Evolutionary conservation across 2,113 vertebrate species (phyloP).

Genomic region (Eclectus roratus): DNA sequence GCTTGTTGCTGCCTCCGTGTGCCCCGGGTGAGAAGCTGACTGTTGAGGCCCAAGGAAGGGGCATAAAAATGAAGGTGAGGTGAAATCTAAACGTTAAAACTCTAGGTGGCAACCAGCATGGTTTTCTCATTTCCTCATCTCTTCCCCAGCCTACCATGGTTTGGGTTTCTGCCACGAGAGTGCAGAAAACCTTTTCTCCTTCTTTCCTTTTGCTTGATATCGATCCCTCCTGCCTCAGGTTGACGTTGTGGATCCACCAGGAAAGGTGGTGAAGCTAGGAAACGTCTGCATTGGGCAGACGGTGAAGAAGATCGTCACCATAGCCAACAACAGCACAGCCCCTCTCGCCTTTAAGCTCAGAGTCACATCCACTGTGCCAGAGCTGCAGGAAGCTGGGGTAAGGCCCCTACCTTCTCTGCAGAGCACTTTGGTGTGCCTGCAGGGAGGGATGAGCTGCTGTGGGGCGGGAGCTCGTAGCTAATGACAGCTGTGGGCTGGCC

Average conservation of each 20-base stretch:
- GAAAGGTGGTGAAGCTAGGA: background rate
- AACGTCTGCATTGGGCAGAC: background rate
- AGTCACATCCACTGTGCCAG: background rate
- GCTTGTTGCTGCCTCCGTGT: slow-evolving; percentile 81
- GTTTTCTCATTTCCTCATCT: background rate
- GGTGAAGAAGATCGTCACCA: background rate
- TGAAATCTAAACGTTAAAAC: background rate
- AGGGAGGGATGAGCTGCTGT: background rate
- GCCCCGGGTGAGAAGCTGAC: slow-evolving; percentile 68
- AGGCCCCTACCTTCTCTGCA: background rate
- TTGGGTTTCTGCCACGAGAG: background rate
- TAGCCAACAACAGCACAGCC: background rate
- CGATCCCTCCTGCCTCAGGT: background rate
- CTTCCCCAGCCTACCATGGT: background rate
- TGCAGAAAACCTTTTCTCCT: background rate
- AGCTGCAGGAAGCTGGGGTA: background rate
- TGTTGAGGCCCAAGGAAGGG: background rate
- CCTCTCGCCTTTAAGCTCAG: background rate
- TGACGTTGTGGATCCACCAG: background rate
- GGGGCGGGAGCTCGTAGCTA: too few relatives aligned
- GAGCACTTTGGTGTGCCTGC: background rate
- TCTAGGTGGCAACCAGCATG: background rate
- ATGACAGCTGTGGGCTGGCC: too few relatives aligned
- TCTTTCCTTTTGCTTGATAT: background rate
- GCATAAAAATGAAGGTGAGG: background rate